These are phyloP conservation scores for Muscicapa comitata DNA, from an alignment of 2,797 vertebrate species.

Conservation along the genomic window DNA sequence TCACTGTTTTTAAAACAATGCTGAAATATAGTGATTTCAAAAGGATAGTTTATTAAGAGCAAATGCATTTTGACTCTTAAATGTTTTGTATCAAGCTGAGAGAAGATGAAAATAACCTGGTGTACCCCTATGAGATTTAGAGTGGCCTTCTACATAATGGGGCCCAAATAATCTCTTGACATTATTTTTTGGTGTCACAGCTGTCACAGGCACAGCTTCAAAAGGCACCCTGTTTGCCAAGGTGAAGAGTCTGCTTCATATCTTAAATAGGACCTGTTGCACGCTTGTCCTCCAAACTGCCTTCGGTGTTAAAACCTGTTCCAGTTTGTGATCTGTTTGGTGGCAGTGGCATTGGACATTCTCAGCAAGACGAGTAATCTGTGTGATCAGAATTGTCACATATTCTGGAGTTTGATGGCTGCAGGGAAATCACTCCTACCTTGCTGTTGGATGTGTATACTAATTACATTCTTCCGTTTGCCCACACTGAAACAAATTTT, in stretches of 20 bases:
- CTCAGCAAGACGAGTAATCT: not conserved
- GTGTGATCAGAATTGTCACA: not conserved
- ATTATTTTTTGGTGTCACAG: not conserved
- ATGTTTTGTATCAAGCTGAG: not conserved
- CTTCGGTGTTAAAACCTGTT: not conserved
- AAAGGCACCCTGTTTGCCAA: not conserved
- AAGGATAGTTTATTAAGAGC: not conserved
- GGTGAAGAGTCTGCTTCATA: not conserved
- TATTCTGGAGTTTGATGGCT: not conserved
- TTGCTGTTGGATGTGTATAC: not conserved
- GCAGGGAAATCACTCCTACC: not conserved
- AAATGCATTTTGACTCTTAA: not conserved
- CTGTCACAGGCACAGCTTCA: not conserved
- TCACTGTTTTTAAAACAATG: not conserved
- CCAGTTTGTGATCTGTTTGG: not conserved
- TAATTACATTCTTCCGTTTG: not conserved
- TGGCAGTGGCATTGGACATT: not conserved
- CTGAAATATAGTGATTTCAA: not conserved
- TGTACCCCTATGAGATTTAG: not conserved
- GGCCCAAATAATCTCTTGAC: not conserved
- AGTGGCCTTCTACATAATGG: not conserved
- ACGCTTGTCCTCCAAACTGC: not conserved
- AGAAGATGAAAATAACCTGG: not conserved
- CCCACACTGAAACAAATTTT: not conserved
- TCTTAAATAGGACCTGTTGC: not conserved